Evolutionary conservation across 2,797 vertebrate species (phyloP).

Genomic region (Lepus townsendii): DNA sequence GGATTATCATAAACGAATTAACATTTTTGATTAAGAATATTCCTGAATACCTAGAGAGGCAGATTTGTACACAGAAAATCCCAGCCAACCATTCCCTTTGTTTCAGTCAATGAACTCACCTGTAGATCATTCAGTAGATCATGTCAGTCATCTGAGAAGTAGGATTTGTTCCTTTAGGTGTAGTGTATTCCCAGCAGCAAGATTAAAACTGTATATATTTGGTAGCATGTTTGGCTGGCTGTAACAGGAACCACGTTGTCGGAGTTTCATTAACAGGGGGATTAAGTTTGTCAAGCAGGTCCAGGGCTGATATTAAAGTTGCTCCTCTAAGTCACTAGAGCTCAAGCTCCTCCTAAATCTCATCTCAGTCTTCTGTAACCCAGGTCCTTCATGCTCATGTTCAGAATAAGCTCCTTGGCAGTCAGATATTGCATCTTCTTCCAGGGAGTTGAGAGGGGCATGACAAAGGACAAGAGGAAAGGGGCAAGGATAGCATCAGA

Average conservation of each 20-base stretch:
- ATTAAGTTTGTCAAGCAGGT: not conserved
- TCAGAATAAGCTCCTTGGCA: not conserved
- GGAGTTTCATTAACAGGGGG: not conserved
- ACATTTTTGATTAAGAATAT: conserved; percentile 33
- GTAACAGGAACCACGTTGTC: not conserved
- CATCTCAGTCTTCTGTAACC: not conserved
- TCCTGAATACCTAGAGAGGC: not conserved
- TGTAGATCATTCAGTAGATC: not conserved
- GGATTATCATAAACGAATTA: conserved; percentile 63
- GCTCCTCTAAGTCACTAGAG: not conserved
- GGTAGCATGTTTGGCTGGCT: not conserved
- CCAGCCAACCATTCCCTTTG: not conserved
- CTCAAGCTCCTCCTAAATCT: not conserved
- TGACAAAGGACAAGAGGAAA: not conserved
- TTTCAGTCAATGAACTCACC: not conserved
- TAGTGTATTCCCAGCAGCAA: not conserved
- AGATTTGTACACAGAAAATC: not conserved
- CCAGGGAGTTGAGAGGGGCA: not conserved
- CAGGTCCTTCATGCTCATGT: not conserved
- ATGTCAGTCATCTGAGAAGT: not conserved
- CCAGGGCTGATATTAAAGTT: not conserved
- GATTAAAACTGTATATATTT: not conserved
- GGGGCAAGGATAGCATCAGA: not conserved
- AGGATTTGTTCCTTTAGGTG: not conserved
- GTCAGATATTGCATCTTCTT: not conserved